These are phyloP conservation scores for Hedya salicella DNA, from an alignment of 2,888 invertebrate species.

Conservation along the genomic window DNA sequence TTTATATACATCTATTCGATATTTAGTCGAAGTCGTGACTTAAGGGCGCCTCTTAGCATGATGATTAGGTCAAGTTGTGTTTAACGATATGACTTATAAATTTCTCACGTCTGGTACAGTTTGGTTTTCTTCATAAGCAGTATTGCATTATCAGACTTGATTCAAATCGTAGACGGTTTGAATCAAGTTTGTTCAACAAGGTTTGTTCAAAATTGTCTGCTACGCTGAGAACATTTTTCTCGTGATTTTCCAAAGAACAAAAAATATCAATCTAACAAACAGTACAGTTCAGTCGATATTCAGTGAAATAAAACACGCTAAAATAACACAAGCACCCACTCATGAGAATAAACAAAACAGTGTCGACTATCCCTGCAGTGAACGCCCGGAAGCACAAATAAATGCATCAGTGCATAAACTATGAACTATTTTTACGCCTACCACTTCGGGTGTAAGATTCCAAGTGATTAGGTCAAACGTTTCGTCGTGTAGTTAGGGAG, in stretches of 20 bases:
- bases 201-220: too few species aligned
- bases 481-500: conserved; percentile 62
- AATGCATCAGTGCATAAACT: conserved; percentile 57
- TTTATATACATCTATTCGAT: conserved; percentile 18
- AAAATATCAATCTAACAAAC: background rate
- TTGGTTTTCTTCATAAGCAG: conserved; percentile 9
- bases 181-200: too few species aligned
- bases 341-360: conserved; percentile 27
- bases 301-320: conserved; percentile 25
- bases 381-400: conserved; percentile 64
- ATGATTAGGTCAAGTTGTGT: conserved; percentile 19
- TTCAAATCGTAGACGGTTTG: too few species aligned
- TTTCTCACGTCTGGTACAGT: conserved; percentile 1
- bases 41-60: conserved; percentile 14
- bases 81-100: conserved; percentile 28
- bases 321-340: conserved; percentile 8
- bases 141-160: conserved; percentile 2
- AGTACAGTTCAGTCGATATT: conserved; percentile 12
- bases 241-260: background rate
- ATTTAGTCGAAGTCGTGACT: conserved; percentile 31
- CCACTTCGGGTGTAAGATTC: conserved; percentile 61
- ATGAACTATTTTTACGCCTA: conserved; percentile 58
- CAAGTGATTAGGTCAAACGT: conserved; percentile 73
- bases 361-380: conserved; percentile 48
- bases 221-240: too few species aligned